These are phyloP conservation scores for Emesis furor DNA, from an alignment of 2,888 invertebrate species.

Conservation along the genomic window DNA sequence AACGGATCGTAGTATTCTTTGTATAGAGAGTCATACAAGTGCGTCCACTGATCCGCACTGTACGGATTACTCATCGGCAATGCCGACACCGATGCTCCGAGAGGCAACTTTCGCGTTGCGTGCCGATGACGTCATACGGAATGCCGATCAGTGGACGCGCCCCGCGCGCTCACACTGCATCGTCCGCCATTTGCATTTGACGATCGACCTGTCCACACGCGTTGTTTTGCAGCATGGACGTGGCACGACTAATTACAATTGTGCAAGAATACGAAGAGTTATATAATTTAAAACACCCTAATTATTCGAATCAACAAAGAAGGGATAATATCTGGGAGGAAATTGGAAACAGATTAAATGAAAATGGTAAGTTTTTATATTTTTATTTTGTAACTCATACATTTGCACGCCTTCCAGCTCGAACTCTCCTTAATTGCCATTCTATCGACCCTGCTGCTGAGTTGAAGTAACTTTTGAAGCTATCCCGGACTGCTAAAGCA, in stretches of 20 bases:
- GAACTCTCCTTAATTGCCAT: slow-evolving; percentile 25
- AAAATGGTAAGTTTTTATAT: slow-evolving; percentile 27
- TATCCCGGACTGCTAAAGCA: slow-evolving; percentile 31
- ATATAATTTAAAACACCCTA: slow-evolving; percentile 30
- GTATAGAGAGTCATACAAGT: no score
- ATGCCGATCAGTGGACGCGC: no score
- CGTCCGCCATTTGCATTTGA: no score
- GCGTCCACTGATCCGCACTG: no score
- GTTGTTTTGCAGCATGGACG: slow-evolving; percentile 28
- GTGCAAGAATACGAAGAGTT: slow-evolving; percentile 28
- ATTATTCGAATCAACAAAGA: slow-evolving; percentile 28
- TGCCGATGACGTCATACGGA: no score
- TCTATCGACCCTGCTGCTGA: slow-evolving; percentile 21
- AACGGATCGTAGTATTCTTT: no score
- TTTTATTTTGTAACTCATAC: slow-evolving; percentile 6
- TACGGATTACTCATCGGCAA: no score
- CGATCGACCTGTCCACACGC: background rate
- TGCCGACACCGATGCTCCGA: no score
- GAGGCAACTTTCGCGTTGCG: no score
- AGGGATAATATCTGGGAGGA: slow-evolving; percentile 29
- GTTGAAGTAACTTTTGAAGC: slow-evolving; percentile 27
- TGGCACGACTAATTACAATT: slow-evolving; percentile 35
- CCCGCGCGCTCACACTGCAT: no score
- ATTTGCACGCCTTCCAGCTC: slow-evolving; percentile 18
- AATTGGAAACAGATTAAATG: slow-evolving; percentile 27